A percentile compares a stretch with the other conserved stretches of the same genome.
These are phyloP conservation scores for Brachymystax lenok DNA, from an alignment of 2,797 vertebrate genomes.

Conservation along the genomic window DNA sequence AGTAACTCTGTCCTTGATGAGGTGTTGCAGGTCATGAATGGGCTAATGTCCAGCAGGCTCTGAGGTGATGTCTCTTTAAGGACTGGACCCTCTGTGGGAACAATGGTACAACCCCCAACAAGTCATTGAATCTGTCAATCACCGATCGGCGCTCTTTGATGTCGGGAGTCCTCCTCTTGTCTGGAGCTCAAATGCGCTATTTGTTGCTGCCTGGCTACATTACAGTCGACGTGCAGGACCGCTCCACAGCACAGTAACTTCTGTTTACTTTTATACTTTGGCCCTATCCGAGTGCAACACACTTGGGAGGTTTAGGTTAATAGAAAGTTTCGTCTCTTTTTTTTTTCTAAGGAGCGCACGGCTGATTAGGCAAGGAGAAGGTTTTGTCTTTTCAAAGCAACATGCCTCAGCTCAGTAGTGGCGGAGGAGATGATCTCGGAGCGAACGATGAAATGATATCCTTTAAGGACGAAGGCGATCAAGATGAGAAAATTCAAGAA, in stretches of 20 bases:
- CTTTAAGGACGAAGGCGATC: conserved; percentile 97
- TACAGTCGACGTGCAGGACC: conserved; percentile 63
- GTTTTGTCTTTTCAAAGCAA: conserved; percentile 41
- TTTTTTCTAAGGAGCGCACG: conserved; percentile 7
- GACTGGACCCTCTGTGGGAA: conserved; percentile 68
- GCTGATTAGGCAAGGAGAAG: neutral
- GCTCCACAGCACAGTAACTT: conserved; percentile 65
- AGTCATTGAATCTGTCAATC: conserved; percentile 87
- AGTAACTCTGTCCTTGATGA: conserved; percentile 9
- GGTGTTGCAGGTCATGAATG: conserved; percentile 59
- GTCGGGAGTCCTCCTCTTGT: conserved; percentile 80
- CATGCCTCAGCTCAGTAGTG: conserved; percentile 88
- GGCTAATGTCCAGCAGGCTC: conserved; percentile 32
- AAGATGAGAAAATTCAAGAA: conserved; percentile 93
- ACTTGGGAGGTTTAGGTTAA: conserved; percentile 49
- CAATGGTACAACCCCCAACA: conserved; percentile 72
- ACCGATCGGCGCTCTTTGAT: conserved; percentile 90
- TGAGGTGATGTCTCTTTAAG: conserved; percentile 82
- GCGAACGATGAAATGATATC: conserved; percentile 97
- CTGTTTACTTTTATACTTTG: conserved; percentile 41
- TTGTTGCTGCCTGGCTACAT: conserved; percentile 70
- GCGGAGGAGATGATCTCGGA: conserved; percentile 94
- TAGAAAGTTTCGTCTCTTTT: conserved; percentile 28
- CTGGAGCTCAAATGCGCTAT: conserved; percentile 76
- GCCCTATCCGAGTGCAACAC: conserved; percentile 41